These are phyloP conservation scores for Myotis daubentonii DNA, from an alignment of 2,797 vertebrate genomes.

Conservation along the genomic window DNA sequence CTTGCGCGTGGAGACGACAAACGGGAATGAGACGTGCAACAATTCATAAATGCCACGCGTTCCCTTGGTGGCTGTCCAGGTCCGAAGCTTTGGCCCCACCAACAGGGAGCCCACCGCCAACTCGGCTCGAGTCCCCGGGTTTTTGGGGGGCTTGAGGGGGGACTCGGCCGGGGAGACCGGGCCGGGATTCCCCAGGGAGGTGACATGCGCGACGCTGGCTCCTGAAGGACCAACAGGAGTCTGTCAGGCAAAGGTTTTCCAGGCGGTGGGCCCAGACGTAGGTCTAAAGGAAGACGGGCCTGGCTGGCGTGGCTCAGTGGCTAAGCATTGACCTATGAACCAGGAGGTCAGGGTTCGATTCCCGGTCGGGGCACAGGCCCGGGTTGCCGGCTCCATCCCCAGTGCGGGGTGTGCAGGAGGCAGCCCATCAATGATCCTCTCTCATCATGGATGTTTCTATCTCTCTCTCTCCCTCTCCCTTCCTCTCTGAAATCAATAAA, in stretches of 20 bases:
- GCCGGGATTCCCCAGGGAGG: background rate
- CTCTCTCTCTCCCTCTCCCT: no score
- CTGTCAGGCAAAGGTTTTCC: background rate
- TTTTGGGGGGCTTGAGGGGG: background rate
- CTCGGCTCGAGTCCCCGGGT: background rate
- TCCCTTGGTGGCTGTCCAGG: background rate
- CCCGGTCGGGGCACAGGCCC: no score
- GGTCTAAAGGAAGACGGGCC: background rate
- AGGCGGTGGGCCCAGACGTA: background rate
- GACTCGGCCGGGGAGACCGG: background rate
- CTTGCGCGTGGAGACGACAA: background rate
- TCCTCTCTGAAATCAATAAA: no score
- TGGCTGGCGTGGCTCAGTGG: background rate
- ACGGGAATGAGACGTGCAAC: background rate
- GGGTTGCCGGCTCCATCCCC: fast-evolving
- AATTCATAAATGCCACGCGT: background rate
- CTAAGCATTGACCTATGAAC: no score
- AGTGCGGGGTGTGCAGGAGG: no score
- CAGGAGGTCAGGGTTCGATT: no score
- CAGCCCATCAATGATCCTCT: no score
- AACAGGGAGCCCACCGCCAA: background rate
- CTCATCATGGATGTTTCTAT: no score
- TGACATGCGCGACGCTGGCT: background rate
- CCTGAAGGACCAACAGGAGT: background rate
- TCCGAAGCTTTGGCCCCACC: background rate